A percentile compares a stretch with the other conserved stretches of the same genome.
phyloP scores from a whole-genome alignment of 2,888 invertebrate species.

The Blastobasis adustella region DNA sequence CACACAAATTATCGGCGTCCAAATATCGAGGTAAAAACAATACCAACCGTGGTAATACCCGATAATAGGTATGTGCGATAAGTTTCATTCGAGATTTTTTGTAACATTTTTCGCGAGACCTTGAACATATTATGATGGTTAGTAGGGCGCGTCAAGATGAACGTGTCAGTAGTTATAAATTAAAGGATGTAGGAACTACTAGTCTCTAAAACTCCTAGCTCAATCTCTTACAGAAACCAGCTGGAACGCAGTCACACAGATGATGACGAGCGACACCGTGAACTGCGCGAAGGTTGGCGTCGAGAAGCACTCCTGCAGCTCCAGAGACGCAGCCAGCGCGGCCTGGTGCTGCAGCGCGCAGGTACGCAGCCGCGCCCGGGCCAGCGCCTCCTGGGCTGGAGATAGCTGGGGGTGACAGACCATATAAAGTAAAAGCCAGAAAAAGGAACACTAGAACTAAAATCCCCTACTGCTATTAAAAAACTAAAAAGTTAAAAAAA shows the following conservation, averaged over 20 bases:
- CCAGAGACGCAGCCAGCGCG: constrained; percentile 32
- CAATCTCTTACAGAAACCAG: constrained; percentile 50
- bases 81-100: too few relatives aligned
- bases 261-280: constrained; percentile 64
- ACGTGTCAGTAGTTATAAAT: neutral
- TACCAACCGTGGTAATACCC: too few relatives aligned
- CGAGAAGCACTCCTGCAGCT: constrained; percentile 57
- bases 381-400: constrained; percentile 28
- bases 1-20: too few relatives aligned
- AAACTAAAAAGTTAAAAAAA: too few relatives aligned
- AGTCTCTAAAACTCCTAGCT: too few relatives aligned
- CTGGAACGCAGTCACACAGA: constrained; percentile 71
- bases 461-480: too few relatives aligned
- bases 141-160: too few relatives aligned
- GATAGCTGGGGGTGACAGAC: constrained; percentile 21
- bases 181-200: neutral
- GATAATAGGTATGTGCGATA: too few relatives aligned
- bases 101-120: too few relatives aligned
- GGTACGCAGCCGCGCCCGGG: constrained; percentile 26
- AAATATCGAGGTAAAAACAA: too few relatives aligned
- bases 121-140: too few relatives aligned
- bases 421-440: neutral
- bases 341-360: constrained; percentile 47
- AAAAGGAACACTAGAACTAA: too few relatives aligned
- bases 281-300: constrained; percentile 65